These are phyloP conservation scores for Phylloscopus collybita DNA, from an alignment of 2,797 vertebrate species.

Conservation along the genomic window DNA sequence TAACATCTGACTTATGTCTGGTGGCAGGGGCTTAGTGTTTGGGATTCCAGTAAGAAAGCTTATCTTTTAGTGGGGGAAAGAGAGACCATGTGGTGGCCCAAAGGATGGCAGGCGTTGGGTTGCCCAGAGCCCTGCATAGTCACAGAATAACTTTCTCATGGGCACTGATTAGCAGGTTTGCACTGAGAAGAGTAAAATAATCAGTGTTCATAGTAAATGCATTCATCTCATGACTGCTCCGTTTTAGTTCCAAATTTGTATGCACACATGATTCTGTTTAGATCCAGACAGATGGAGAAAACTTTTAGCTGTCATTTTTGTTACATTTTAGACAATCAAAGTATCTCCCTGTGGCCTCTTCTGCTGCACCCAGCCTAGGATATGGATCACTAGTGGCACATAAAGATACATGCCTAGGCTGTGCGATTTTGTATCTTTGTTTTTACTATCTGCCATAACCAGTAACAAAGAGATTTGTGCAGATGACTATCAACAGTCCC, in stretches of 20 bases:
- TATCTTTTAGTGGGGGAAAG: background rate
- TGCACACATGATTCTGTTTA: background rate
- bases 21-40: background rate
- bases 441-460: constrained; percentile 41
- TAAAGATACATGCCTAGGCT: background rate
- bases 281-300: constrained; percentile 57
- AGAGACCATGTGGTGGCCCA: background rate
- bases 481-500: background rate
- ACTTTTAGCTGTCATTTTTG: constrained; percentile 58
- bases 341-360: constrained; percentile 36
- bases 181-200: background rate
- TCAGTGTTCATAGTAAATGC: background rate
- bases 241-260: constrained; percentile 12
- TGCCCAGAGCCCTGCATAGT: background rate
- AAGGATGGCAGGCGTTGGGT: background rate
- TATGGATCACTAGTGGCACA: constrained; percentile 32
- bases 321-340: constrained; percentile 46
- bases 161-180: background rate
- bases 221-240: background rate
- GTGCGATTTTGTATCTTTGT: background rate
- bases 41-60: background rate
- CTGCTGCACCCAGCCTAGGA: constrained; percentile 5
- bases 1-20: background rate
- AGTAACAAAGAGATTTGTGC: constrained; percentile 21
- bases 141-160: background rate